These are phyloP conservation scores for Caenorhabditis remanei DNA, from an alignment of 1,140 invertebrate species.

Conservation along the genomic window DNA sequence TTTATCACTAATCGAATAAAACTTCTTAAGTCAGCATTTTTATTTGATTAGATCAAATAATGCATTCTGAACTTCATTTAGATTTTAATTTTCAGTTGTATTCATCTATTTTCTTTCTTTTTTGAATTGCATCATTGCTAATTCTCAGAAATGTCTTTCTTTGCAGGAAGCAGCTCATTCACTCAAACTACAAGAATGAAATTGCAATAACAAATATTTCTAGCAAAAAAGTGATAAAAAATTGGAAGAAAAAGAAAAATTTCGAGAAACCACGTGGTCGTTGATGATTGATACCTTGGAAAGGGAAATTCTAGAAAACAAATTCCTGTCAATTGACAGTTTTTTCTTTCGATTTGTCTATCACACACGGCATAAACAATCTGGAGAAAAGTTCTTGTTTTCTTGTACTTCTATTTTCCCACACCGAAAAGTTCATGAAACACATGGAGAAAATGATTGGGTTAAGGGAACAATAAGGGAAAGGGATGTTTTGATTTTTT, in stretches of 20 bases:
- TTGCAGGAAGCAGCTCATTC: too few species aligned
- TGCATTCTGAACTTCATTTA: too few species aligned
- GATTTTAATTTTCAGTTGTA: too few species aligned
- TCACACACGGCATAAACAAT: neutral
- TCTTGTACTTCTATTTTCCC: neutral
- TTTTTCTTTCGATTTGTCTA: neutral
- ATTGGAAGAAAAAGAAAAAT: neutral
- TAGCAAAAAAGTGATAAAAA: neutral
- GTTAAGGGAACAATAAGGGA: too few species aligned
- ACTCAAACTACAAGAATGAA: too few species aligned
- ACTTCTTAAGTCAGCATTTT: too few species aligned
- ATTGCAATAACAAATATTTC: neutral
- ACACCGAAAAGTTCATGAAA: neutral
- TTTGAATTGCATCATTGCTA: neutral
- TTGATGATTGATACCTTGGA: constrained; percentile 40
- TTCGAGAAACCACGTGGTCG: constrained; percentile 29
- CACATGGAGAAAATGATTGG: too few species aligned
- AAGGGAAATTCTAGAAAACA: constrained; percentile 18
- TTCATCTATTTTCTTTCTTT: too few species aligned
- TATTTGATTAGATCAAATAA: too few species aligned
- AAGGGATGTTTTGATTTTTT: too few species aligned
- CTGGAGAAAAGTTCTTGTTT: neutral
- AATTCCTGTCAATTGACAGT: constrained; percentile 19
- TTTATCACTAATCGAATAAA: too few species aligned
- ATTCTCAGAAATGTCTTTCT: too few species aligned